A percentile compares a stretch with the other conserved stretches of the same genome.
phyloP scores from a whole-genome alignment of 2,797 vertebrate genomes.

The Amphiprion clarkii region DNA sequence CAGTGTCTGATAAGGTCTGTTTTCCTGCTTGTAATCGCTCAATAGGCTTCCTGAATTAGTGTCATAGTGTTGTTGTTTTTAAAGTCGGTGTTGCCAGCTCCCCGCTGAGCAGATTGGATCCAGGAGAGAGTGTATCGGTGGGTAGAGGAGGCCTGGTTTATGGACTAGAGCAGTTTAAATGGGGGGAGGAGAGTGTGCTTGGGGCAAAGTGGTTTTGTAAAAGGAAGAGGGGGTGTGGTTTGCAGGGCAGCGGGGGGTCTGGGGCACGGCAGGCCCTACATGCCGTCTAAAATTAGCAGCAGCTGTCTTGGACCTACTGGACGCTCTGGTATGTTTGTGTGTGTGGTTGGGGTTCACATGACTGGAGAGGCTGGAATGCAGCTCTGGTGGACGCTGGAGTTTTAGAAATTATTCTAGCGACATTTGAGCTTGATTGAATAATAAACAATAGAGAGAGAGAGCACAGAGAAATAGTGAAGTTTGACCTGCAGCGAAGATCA shows the following conservation, averaged over 20 bases:
- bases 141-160: slow-evolving; percentile 31
- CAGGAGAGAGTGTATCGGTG: slow-evolving; percentile 8
- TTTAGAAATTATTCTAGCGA: slow-evolving; percentile 37
- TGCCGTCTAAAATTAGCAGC: slow-evolving; percentile 80
- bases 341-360: slow-evolving; percentile 33
- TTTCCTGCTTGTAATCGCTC: not conserved
- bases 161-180: slow-evolving; percentile 39
- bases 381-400: slow-evolving; percentile 24
- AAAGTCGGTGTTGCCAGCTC: slow-evolving; percentile 14
- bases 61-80: slow-evolving; percentile 16
- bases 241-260: slow-evolving; percentile 54
- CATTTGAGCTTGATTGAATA: slow-evolving; percentile 29
- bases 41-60: slow-evolving; percentile 16
- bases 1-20: not conserved
- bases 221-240: slow-evolving; percentile 51
- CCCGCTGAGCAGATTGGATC: slow-evolving; percentile 24
- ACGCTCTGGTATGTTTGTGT: slow-evolving; percentile 53
- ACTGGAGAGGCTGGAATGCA: slow-evolving; percentile 48
- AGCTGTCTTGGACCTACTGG: slow-evolving; percentile 74
- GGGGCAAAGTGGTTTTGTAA: slow-evolving; percentile 60
- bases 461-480: not conserved
- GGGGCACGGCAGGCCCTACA: slow-evolving; percentile 63
- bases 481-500: not conserved
- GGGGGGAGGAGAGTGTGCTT: slow-evolving; percentile 39
- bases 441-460: slow-evolving; percentile 29